Evolutionary conservation across 2,888 invertebrate genomes (phyloP).

Genomic region (Heliconius erato): DNA sequence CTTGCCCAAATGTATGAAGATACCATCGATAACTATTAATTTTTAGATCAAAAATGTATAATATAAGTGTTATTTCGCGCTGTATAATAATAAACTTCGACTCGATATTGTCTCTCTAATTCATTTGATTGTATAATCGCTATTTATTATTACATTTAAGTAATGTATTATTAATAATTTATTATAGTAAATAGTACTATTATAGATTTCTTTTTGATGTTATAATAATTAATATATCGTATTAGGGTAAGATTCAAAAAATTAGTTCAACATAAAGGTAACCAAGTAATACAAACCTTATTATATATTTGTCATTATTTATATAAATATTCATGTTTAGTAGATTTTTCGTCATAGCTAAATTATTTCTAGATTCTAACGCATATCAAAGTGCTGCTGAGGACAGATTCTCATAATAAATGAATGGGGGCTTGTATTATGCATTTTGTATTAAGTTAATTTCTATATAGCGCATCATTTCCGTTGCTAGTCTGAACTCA

Average conservation of each 20-base stretch:
- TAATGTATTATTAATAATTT: slow-evolving; percentile 84
- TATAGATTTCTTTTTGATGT: slow-evolving; percentile 84
- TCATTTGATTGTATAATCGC: slow-evolving; percentile 81
- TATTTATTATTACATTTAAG: slow-evolving; percentile 85
- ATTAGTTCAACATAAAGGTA: slow-evolving; percentile 76
- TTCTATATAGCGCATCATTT: slow-evolving; percentile 58
- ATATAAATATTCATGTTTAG: slow-evolving; percentile 73
- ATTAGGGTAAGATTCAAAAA: slow-evolving; percentile 81
- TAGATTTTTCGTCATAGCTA: slow-evolving; percentile 74
- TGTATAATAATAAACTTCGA: slow-evolving; percentile 59
- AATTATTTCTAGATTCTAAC: slow-evolving; percentile 80
- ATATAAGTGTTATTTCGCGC: neutral
- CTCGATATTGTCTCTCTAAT: slow-evolving; percentile 84
- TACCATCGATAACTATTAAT: neutral
- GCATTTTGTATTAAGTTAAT: slow-evolving; percentile 78
- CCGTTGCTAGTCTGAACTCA: slow-evolving; percentile 33
- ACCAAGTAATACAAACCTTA: slow-evolving; percentile 66
- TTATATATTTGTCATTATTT: slow-evolving; percentile 72
- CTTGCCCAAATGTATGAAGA: neutral
- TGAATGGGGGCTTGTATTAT: slow-evolving; percentile 72
- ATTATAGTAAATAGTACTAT: slow-evolving; percentile 80
- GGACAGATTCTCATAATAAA: slow-evolving; percentile 69
- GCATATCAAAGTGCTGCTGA: slow-evolving; percentile 78
- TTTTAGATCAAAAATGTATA: slow-evolving; percentile 18
- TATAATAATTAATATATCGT: slow-evolving; percentile 81